Evolutionary conservation across 1,140 invertebrate species (phyloP).

Genomic region (Drosophila pallidifrons): DNA sequence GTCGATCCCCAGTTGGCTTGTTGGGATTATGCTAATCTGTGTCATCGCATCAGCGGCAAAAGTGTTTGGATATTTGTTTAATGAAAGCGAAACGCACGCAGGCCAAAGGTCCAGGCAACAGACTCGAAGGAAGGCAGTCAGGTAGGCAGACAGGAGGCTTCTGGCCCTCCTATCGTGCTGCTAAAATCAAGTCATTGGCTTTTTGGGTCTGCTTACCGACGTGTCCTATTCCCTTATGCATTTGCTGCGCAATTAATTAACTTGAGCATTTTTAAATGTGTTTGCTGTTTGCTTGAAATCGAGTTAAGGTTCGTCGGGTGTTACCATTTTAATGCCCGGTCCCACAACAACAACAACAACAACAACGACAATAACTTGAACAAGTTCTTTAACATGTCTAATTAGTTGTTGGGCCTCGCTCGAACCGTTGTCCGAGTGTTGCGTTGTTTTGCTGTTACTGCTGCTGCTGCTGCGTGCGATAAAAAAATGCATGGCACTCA

Average conservation of each 20-base stretch:
- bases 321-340: slow-evolving; percentile 75
- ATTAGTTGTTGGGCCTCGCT: slow-evolving; percentile 72
- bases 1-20: slow-evolving; percentile 25
- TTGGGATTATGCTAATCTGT: slow-evolving; percentile 65
- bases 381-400: slow-evolving; percentile 84
- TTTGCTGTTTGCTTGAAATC: slow-evolving; percentile 53
- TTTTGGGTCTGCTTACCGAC: slow-evolving; percentile 44
- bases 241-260: slow-evolving; percentile 80
- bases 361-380: slow-evolving; percentile 57
- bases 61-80: slow-evolving; percentile 82
- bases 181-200: slow-evolving; percentile 78
- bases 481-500: slow-evolving; percentile 83
- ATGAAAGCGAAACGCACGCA: slow-evolving; percentile 75
- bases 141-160: background rate
- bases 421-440: slow-evolving; percentile 15
- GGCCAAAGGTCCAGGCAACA: background rate
- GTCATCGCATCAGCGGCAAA: slow-evolving; percentile 79
- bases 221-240: slow-evolving; percentile 45
- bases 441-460: slow-evolving; percentile 26
- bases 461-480: slow-evolving; percentile 69
- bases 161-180: slow-evolving; percentile 62
- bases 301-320: slow-evolving; percentile 62
- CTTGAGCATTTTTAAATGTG: slow-evolving; percentile 82
- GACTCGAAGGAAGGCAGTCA: background rate
- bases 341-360: slow-evolving; percentile 37